A percentile compares a stretch with the other conserved stretches of the same genome.
Evolutionary conservation across 2,797 vertebrate genomes (phyloP).

Genomic region (Pseudocheirus occidentalis): DNA sequence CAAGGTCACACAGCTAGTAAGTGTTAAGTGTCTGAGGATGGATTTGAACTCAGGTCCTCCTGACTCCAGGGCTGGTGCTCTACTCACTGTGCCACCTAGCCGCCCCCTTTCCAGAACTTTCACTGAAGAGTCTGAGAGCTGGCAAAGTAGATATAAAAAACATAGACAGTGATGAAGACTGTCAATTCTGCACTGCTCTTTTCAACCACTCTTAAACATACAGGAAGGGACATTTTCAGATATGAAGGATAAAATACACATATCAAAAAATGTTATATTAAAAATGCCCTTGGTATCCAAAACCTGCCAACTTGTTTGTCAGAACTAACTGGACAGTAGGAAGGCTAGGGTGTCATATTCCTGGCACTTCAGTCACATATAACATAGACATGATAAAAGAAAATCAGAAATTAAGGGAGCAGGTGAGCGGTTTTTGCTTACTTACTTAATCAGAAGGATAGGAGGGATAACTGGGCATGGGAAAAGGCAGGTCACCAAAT

Average conservation of each 20-base stretch:
- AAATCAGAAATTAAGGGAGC: not conserved
- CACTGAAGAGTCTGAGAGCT: slow-evolving; percentile 9
- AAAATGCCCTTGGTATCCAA: slow-evolving; percentile 55
- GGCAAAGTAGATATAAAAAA: not conserved
- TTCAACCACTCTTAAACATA: slow-evolving; percentile 32
- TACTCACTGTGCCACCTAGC: too few relatives aligned
- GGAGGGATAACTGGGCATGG: slow-evolving; percentile 15
- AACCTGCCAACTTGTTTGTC: slow-evolving; percentile 61
- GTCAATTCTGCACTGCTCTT: not conserved
- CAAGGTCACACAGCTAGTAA: too few relatives aligned
- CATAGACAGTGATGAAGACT: not conserved
- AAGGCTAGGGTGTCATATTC: not conserved
- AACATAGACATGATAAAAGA: not conserved
- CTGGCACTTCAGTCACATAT: not conserved
- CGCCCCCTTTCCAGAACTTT: not conserved
- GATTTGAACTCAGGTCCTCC: too few relatives aligned
- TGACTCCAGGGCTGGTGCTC: too few relatives aligned
- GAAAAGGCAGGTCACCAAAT: not conserved
- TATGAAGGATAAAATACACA: slow-evolving; percentile 75
- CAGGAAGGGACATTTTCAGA: slow-evolving; percentile 14
- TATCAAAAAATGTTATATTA: slow-evolving; percentile 79
- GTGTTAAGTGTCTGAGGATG: too few relatives aligned
- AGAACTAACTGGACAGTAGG: not conserved
- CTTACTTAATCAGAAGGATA: slow-evolving; percentile 8
- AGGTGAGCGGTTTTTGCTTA: slow-evolving; percentile 31